A percentile compares a stretch with the other conserved stretches of the same genome.
These are phyloP conservation scores for Trichomycterus rosablanca DNA, from an alignment of 2,113 vertebrate genomes.

Conservation along the genomic window DNA sequence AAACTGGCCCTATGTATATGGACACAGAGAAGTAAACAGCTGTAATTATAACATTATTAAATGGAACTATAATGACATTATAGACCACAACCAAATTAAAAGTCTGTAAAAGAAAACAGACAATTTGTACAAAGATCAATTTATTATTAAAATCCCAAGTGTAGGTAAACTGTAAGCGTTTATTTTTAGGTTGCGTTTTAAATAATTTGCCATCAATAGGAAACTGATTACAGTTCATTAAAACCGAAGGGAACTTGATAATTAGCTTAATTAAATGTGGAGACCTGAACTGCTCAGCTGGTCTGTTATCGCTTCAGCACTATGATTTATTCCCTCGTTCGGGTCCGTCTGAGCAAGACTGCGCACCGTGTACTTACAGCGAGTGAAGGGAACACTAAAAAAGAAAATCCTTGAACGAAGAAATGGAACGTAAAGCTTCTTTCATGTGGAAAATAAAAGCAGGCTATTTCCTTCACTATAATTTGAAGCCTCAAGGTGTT, in stretches of 20 bases:
- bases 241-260: constrained; percentile 9
- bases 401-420: constrained; percentile 1
- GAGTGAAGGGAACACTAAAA: neutral
- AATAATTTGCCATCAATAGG: constrained; percentile 3
- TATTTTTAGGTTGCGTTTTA: too few relatives aligned
- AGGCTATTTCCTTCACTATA: too few relatives aligned
- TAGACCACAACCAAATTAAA: too few relatives aligned
- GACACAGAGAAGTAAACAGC: too few relatives aligned
- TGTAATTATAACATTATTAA: too few relatives aligned
- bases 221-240: constrained; percentile 3
- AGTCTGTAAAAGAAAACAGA: too few relatives aligned
- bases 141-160: too few relatives aligned
- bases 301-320: neutral
- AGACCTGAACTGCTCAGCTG: constrained; percentile 7
- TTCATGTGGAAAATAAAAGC: constrained; percentile 22
- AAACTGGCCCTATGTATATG: too few relatives aligned
- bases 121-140: too few relatives aligned
- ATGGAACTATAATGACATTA: too few relatives aligned
- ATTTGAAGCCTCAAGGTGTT: too few relatives aligned
- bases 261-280: constrained; percentile 36
- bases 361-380: constrained; percentile 2
- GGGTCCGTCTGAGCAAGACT: constrained; percentile 4
- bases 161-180: too few relatives aligned
- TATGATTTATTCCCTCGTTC: constrained; percentile 33
- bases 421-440: neutral